Base-by-base conservation (phyloP, 1,140 invertebrate species). In the Hydropsyche tenuis region DNA sequence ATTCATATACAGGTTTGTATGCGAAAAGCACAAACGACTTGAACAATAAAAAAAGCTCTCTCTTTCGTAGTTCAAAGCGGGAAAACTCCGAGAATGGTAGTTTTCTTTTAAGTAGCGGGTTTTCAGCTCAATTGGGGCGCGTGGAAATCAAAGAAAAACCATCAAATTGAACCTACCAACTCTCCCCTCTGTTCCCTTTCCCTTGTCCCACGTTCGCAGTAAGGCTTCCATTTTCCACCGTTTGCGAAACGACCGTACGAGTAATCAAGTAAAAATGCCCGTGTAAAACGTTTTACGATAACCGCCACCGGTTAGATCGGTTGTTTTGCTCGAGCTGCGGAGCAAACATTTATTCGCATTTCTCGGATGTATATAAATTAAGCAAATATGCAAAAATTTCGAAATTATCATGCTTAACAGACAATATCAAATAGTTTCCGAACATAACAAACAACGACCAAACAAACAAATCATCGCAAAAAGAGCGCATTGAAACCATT, bases 261-360 rank as follows among this genome's bases (percentile, higher is more conserved):
- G 56, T 60, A 60, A 60, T 60, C 56, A 60, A 60, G 56, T 60
- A 60, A 60, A 60, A 60, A 60, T 60, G 23, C 56, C 20, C 56
- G 20, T 60, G 20, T 60, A 60, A 60, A 60, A 60, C 56, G 56
- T 60, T 60, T 60, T 60, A 60, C 56, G 56, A 60, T 60, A 60
- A 60, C 56, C 56, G 56, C 56, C 22, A 25, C 56, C 9, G 56
- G 20, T 60, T 60, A 60, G 23, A 60, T 60, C 20, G 56, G n/a
- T 53, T 53, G 48, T 53, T 53, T 53, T 53, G 48, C 48, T 53
- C 48, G 45, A 4, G 18, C 16, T 46, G 14, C 45, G 42, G 14
- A 43, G 42, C n/a, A 43, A 14, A 14, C 42, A 7, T 14, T 14
- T 14, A 43, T 43, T 43, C 42, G 42, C 42, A 7, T 14, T 43